phyloP scores from a whole-genome alignment of 2,888 invertebrate species.

The Scaptomyza tumidula region DNA sequence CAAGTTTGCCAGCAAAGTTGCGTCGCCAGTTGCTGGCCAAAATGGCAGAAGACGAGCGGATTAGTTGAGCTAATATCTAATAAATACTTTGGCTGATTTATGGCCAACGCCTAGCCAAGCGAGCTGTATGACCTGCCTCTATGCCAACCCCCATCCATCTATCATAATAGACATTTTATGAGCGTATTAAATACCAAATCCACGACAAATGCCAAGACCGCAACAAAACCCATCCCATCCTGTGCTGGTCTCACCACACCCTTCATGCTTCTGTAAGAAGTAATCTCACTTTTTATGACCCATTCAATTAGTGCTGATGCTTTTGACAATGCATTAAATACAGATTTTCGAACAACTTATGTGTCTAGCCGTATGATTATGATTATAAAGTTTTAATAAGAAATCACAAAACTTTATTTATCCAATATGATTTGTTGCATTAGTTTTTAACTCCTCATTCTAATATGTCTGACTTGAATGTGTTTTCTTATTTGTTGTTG shows the following conservation, averaged over 20 bases:
- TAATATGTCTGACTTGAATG: too few species aligned
- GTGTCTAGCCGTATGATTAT: neutral
- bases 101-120: constrained; percentile 4
- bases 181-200: constrained; percentile 35
- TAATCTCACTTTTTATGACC: neutral
- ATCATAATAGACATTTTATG: constrained; percentile 39
- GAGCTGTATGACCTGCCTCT: too few species aligned
- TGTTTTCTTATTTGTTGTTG: neutral
- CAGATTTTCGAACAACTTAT: neutral
- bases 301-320: constrained; percentile 33
- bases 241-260: too few species aligned
- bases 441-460: neutral
- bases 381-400: neutral
- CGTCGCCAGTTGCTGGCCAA: neutral
- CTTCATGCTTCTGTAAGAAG: neutral
- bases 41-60: constrained; percentile 11
- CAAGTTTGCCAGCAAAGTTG: neutral
- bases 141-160: constrained; percentile 3
- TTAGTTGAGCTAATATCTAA: constrained; percentile 41
- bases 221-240: neutral
- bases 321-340: constrained; percentile 11
- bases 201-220: neutral
- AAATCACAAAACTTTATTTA: neutral
- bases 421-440: neutral
- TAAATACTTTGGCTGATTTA: constrained; percentile 51